Conservation (phyloP, 2,113 vertebrate species). For the Ochotona curzoniae region DNA sequence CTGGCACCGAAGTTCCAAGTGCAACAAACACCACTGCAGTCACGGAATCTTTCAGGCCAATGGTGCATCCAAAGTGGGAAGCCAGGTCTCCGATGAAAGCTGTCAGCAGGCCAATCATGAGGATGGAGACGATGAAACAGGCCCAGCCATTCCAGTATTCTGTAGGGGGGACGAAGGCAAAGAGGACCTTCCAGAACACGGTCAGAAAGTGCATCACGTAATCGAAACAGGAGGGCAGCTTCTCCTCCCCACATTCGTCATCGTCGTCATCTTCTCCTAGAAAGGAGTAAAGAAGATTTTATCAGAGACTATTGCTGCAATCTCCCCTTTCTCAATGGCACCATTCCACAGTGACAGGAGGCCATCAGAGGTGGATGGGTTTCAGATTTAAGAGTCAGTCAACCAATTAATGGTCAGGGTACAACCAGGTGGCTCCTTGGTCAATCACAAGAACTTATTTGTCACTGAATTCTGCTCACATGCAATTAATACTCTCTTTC, state of each 20-base stretch:
- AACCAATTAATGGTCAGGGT: neutral
- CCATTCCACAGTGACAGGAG: neutral
- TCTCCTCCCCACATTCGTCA: constrained; percentile 93
- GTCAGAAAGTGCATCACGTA: constrained; percentile 99
- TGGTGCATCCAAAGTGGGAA: constrained; percentile 97
- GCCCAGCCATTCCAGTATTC: constrained; percentile 98
- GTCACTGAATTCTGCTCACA: neutral
- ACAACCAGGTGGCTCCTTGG: neutral
- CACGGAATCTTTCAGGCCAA: constrained; percentile 97
- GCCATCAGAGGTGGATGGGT: neutral
- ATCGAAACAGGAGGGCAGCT: constrained; percentile 95
- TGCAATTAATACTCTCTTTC: neutral
- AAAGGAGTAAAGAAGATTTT: constrained; percentile 51
- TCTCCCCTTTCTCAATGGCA: neutral
- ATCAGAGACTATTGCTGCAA: accelerated
- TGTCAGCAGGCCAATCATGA: constrained; percentile 94
- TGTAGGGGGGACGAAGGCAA: constrained; percentile 97
- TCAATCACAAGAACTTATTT: neutral
- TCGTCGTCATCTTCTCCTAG: constrained; percentile 92
- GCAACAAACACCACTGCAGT: constrained; percentile 97
- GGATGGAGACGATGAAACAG: constrained; percentile 95
- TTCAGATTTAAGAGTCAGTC: neutral
- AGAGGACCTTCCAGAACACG: constrained; percentile 98
- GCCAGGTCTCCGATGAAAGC: constrained; percentile 97
- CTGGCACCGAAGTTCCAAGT: constrained; percentile 96